These are phyloP conservation scores for Dicycla oo DNA, from an alignment of 2,888 invertebrate genomes.

Conservation along the genomic window DNA sequence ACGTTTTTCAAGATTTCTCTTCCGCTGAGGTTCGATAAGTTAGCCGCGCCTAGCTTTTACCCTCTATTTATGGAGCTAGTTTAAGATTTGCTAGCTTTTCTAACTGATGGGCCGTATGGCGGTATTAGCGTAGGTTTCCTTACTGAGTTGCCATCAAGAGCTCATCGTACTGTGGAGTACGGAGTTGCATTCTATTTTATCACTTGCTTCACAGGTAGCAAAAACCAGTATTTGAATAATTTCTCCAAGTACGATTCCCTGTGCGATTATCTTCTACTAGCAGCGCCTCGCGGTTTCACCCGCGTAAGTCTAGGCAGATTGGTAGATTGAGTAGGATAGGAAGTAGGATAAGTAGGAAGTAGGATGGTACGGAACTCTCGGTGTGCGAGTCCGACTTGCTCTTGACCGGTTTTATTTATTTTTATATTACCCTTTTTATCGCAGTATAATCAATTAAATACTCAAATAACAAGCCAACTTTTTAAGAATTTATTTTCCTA, in stretches of 20 bases:
- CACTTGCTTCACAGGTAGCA: neutral
- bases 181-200: neutral
- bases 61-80: constrained; percentile 47
- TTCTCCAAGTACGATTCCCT: neutral
- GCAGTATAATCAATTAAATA: too few relatives aligned
- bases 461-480: too few relatives aligned
- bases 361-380: too few relatives aligned
- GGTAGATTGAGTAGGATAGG: too few relatives aligned
- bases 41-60: constrained; percentile 54
- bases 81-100: constrained; percentile 40
- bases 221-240: neutral
- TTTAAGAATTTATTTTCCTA: too few relatives aligned
- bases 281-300: too few relatives aligned
- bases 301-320: too few relatives aligned
- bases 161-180: neutral
- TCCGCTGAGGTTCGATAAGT: constrained; percentile 65
- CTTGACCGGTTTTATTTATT: too few relatives aligned
- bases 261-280: neutral
- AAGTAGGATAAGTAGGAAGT: too few relatives aligned
- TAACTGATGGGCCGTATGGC: constrained; percentile 27
- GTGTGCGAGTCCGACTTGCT: too few relatives aligned
- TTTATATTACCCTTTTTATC: too few relatives aligned
- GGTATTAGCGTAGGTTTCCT: constrained; percentile 17
- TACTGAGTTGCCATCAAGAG: neutral
- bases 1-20: constrained; percentile 74